phyloP scores from a whole-genome alignment of 2,888 invertebrate species.

The Steinernema hermaphroditum region DNA sequence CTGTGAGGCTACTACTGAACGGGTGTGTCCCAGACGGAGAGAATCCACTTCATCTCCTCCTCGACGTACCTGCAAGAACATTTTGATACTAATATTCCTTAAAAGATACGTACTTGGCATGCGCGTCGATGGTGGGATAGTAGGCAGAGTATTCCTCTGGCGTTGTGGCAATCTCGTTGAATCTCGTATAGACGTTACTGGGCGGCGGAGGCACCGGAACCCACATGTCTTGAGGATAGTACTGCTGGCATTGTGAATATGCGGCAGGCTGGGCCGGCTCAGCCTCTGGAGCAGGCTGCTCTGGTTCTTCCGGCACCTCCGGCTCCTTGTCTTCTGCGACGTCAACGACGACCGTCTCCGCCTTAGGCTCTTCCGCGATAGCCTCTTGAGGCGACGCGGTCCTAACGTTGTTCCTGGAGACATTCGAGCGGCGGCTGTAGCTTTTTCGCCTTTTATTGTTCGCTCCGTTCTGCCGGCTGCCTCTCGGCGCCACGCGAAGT shows the following conservation, averaged over 20 bases:
- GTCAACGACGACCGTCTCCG: neutral
- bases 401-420: neutral
- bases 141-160: neutral
- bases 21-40: neutral
- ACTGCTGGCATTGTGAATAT: too few species aligned
- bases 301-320: too few species aligned
- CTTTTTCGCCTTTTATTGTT: neutral
- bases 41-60: neutral
- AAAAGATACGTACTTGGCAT: neutral
- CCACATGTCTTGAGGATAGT: too few species aligned
- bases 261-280: too few species aligned
- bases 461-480: neutral
- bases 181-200: neutral
- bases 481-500: neutral
- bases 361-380: neutral
- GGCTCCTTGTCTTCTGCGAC: too few species aligned
- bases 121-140: neutral
- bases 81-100: neutral
- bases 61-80: neutral
- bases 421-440: neutral
- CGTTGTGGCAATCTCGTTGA: neutral
- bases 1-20: neutral
- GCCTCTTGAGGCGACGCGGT: neutral
- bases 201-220: neutral
- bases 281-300: too few species aligned